Percentiles rank a stretch among this genome's conserved stretches.
Evolutionary conservation across 2,888 invertebrate genomes (phyloP).

Genomic region (Aphrophora alni): DNA sequence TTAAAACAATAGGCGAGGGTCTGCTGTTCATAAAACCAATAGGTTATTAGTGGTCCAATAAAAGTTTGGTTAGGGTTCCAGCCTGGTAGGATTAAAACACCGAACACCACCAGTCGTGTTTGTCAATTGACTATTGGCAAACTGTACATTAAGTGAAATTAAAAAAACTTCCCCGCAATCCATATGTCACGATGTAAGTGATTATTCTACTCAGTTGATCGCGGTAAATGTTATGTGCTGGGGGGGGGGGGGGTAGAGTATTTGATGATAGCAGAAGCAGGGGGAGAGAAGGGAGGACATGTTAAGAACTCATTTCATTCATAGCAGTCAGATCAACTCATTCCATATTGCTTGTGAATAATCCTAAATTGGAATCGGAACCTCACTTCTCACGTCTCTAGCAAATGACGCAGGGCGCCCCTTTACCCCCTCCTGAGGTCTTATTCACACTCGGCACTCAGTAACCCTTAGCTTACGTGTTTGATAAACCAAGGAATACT

Average conservation of each 20-base stretch:
- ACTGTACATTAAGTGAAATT: not conserved
- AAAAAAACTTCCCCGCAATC: not conserved
- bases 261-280: no score
- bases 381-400: not conserved
- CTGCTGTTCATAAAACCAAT: no score
- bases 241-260: not conserved
- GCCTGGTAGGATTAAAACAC: no score
- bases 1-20: no score
- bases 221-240: not conserved
- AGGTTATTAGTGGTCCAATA: no score
- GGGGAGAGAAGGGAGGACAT: not conserved
- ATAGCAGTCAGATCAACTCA: not conserved
- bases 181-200: not conserved
- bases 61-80: no score
- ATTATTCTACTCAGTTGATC: not conserved
- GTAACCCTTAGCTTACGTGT: no score
- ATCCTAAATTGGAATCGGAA: not conserved
- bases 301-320: not conserved
- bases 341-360: not conserved
- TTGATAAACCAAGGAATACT: no score
- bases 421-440: not conserved
- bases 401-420: not conserved
- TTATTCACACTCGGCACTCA: not conserved
- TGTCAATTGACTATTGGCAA: not conserved
- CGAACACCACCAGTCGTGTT: no score